Evolutionary conservation across 1,140 invertebrate genomes (phyloP), one percentile per base, ranked within the genome.

Genomic region (Cepaea nemoralis): DNA sequence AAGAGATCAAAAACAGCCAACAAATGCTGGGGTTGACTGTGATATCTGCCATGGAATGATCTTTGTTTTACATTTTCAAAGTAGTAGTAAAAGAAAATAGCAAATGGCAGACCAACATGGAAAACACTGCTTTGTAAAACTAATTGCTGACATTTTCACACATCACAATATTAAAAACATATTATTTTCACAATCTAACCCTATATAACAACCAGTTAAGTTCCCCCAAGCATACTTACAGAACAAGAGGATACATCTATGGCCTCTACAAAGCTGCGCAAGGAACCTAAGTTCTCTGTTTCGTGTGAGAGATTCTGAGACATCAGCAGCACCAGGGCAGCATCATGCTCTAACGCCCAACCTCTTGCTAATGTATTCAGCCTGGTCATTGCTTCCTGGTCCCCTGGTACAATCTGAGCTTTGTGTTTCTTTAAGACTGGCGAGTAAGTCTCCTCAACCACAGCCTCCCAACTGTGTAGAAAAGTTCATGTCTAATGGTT

Each of bases 291-390:
- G 48, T 88, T 85, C 42, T 89, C 87, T 83, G 88, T 88, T 59
- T 91, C 88, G 70, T 86, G 85, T 37, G 87, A 86, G 24, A 89
- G 83, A 79, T 87, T 84, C 80, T 90, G 86, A 12, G 87, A 88
- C 83, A 92, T 88, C 39, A 92, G 86, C 45, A 88, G 84, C 0
- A 89, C 89, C n/a, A 92, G 83, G 22, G 88, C 87, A 71, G 90
- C 90, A 83, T 92, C 91, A 82, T 89, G 86, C 67, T 90, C 88
- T 82, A 89, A 74, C 37, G 87, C 86, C 91, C 91, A 92, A 76
- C 83, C 85, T n/a, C 80, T 37, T 22, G 88, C 87, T 10, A 89
- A 37, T 24, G 80, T 78, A 42, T 79, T 77, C 63, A 91, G 78
- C 78, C 82, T 84, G n/a, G 81, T 69, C 63, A 91, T 87, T 70